phyloP scores from a whole-genome alignment of 2,113 vertebrate species.

The Ginglymostoma cirratum region DNA sequence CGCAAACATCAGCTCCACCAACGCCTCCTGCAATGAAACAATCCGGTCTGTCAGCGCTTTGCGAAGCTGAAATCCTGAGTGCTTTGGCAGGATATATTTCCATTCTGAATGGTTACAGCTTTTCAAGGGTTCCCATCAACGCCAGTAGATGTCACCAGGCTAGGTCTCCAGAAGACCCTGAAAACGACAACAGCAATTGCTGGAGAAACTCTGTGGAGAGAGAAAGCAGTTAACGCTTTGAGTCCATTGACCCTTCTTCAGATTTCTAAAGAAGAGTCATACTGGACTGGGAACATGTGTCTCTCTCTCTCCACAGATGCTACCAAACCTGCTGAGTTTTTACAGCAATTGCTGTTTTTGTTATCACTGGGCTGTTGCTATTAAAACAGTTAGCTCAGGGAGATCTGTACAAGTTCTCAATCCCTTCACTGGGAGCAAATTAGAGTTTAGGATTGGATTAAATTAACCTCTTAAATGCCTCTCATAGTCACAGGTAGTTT shows the following conservation, averaged over 20 bases:
- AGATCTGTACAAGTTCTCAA: neutral
- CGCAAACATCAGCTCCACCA: conserved; percentile 21
- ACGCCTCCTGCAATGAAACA: neutral
- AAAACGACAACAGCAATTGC: too few species aligned
- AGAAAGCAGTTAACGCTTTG: too few species aligned
- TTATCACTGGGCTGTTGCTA: neutral
- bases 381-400: neutral
- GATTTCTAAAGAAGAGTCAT: too few species aligned
- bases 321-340: too few species aligned
- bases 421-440: neutral
- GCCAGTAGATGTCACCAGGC: neutral
- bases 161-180: too few species aligned
- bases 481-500: neutral
- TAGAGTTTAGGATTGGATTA: neutral
- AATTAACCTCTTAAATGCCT: neutral
- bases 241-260: too few species aligned
- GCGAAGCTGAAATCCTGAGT: neutral
- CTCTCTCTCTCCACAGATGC: too few species aligned
- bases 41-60: neutral
- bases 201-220: too few species aligned
- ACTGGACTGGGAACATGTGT: too few species aligned
- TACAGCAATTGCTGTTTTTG: too few species aligned
- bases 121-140: neutral
- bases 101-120: neutral
- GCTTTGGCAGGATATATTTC: neutral